Percentiles rank a stretch among this genome's conserved stretches.
Evolutionary conservation across 2,888 invertebrate species (phyloP).

Genomic region (Acheta domesticus): DNA sequence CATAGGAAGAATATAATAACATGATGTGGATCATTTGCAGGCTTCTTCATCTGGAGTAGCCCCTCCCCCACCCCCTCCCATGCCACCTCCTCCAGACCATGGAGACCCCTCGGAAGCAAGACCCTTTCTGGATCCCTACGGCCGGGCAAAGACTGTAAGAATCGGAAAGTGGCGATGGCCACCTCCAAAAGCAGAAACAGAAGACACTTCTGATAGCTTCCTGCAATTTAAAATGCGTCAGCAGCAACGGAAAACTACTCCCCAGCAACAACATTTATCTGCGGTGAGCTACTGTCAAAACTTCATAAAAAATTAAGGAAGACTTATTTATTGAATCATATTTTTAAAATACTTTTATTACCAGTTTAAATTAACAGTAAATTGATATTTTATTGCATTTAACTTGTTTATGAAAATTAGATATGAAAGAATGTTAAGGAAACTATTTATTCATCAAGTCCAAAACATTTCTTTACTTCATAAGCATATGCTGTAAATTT

Average conservation of each 20-base stretch:
- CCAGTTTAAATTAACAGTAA: too few species aligned
- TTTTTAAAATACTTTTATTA: too few species aligned
- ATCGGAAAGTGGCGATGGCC: conserved; percentile 98
- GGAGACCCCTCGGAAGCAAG: conserved; percentile 77
- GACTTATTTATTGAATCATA: too few species aligned
- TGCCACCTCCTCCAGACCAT: conserved; percentile 80
- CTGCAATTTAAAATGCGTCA: conserved; percentile 86
- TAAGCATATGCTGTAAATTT: too few species aligned
- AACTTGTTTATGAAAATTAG: too few species aligned
- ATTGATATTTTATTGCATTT: too few species aligned
- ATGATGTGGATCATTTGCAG: neutral
- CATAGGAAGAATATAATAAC: too few species aligned
- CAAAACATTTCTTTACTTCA: too few species aligned
- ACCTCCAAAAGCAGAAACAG: conserved; percentile 65
- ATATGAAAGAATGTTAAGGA: too few species aligned
- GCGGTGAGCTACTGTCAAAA: conserved; percentile 29
- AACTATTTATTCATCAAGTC: too few species aligned
- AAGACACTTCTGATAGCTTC: conserved; percentile 64
- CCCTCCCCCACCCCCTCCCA: conserved; percentile 84
- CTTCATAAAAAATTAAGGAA: neutral
- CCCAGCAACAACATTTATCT: conserved; percentile 50
- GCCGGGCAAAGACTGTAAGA: conserved; percentile 88
- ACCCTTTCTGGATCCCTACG: conserved; percentile 86
- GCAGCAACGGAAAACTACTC: conserved; percentile 73
- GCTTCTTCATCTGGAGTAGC: conserved; percentile 41